These are phyloP conservation scores for Apis dorsata DNA, from an alignment of 1,140 invertebrate species.

Conservation along the genomic window DNA sequence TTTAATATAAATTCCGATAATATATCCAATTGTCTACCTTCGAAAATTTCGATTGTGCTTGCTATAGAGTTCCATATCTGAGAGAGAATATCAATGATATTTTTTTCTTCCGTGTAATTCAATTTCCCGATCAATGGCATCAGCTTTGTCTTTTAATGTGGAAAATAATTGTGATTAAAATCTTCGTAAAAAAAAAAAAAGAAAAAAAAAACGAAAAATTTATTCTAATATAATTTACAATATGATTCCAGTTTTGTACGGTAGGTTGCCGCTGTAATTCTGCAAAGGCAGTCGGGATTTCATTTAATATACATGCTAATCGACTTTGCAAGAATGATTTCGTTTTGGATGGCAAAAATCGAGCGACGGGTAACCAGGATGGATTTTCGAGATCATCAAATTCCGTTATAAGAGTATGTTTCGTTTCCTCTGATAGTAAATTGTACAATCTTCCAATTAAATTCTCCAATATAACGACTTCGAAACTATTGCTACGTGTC, in stretches of 20 bases:
- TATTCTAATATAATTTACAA: constrained; percentile 58
- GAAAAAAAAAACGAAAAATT: neutral
- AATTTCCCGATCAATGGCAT: constrained; percentile 51
- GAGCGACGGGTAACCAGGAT: constrained; percentile 43
- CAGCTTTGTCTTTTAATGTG: constrained; percentile 52
- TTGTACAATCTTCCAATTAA: constrained; percentile 69
- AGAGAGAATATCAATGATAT: constrained; percentile 49
- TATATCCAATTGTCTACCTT: constrained; percentile 61
- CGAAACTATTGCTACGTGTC: constrained; percentile 60
- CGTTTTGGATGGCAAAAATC: constrained; percentile 48
- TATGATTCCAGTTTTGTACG: constrained; percentile 62
- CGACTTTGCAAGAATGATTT: constrained; percentile 51
- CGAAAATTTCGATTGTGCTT: constrained; percentile 64
- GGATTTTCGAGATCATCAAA: constrained; percentile 58
- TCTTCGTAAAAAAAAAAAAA: neutral
- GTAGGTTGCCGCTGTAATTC: constrained; percentile 62
- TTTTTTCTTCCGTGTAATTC: constrained; percentile 48
- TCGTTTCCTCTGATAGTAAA: constrained; percentile 65
- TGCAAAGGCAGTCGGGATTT: constrained; percentile 53
- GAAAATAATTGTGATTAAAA: neutral
- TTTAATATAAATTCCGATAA: constrained; percentile 60
- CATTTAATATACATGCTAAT: constrained; percentile 6
- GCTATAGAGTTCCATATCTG: constrained; percentile 69
- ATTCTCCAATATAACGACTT: constrained; percentile 65
- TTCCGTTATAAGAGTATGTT: constrained; percentile 57